Conservation (phyloP, 2,888 invertebrate species). For the Aspidiotus destructor region DNA sequence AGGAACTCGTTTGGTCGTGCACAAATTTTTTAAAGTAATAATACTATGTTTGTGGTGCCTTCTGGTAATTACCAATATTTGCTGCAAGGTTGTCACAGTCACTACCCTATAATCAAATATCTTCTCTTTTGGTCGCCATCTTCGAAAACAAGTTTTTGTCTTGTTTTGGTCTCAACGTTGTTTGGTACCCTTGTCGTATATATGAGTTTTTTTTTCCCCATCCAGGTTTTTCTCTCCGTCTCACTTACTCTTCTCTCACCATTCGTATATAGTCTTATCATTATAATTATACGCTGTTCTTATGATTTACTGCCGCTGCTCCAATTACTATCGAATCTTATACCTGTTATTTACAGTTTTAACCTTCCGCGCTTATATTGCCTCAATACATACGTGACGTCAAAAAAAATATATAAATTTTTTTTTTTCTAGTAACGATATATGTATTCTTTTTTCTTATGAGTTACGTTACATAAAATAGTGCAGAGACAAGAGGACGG, state of each 20-base stretch:
- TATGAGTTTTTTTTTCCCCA: slow-evolving; percentile 3
- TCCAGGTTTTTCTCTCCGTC: not conserved
- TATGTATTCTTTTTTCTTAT: not conserved
- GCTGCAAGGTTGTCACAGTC: slow-evolving; percentile 28
- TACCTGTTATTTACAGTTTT: slow-evolving; percentile 29
- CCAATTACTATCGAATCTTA: slow-evolving; percentile 26
- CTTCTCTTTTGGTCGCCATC: slow-evolving; percentile 28
- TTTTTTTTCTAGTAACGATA: slow-evolving; percentile 6
- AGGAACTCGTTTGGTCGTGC: slow-evolving; percentile 26
- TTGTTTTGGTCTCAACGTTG: slow-evolving; percentile 13
- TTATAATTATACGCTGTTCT: slow-evolving; percentile 28
- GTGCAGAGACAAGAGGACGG: not conserved
- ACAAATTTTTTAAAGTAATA: slow-evolving; percentile 23
- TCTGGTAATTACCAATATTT: slow-evolving; percentile 28
- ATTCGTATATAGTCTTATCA: slow-evolving; percentile 24
- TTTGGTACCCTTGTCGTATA: slow-evolving; percentile 20
- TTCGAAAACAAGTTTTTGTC: slow-evolving; percentile 26
- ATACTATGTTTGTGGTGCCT: slow-evolving; percentile 29
- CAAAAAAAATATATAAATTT: slow-evolving; percentile 1
- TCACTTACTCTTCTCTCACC: not conserved
- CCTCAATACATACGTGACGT: slow-evolving; percentile 12
- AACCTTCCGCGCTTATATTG: slow-evolving; percentile 23
- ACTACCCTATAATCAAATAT: slow-evolving; percentile 29
- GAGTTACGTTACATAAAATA: not conserved
- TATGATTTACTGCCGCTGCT: slow-evolving; percentile 29